Evolutionary conservation across 2,113 vertebrate species (phyloP).

Genomic region (Megatriorchis doriae): DNA sequence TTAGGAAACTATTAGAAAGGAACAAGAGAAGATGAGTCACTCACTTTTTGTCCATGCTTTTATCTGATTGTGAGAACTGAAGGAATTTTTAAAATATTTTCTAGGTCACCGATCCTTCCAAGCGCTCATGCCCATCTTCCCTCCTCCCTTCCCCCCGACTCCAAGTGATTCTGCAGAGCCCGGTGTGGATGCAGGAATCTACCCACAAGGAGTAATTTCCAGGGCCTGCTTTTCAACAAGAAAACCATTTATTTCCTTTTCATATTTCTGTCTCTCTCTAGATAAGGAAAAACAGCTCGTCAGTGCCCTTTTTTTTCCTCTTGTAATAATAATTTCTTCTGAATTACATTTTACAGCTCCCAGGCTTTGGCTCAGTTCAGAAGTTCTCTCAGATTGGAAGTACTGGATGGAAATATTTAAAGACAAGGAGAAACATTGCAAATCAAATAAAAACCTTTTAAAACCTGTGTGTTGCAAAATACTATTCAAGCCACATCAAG

Average conservation of each 20-base stretch:
- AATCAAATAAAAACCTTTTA: background rate
- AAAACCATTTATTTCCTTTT: background rate
- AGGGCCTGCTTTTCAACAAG: background rate
- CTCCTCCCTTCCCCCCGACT: background rate
- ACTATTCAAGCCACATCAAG: background rate
- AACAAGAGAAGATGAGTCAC: conserved; percentile 48
- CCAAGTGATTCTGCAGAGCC: conserved; percentile 28
- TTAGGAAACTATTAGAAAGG: conserved; percentile 56
- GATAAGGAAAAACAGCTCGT: background rate
- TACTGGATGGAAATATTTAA: background rate
- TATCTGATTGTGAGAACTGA: conserved; percentile 50
- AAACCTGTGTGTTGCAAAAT: background rate
- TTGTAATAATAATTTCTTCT: background rate
- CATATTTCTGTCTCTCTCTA: background rate
- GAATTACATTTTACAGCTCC: background rate
- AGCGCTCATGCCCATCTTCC: background rate
- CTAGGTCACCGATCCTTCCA: conserved; percentile 40
- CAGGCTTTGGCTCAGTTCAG: background rate
- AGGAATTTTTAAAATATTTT: conserved; percentile 57
- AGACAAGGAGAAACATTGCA: background rate
- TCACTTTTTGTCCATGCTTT: background rate
- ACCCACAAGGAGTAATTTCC: background rate
- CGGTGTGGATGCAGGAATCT: background rate
- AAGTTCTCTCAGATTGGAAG: background rate
- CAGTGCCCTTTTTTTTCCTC: accelerated